Evolutionary conservation across 2,113 vertebrate genomes (phyloP).

Genomic region (Chlamydotis undulata): DNA sequence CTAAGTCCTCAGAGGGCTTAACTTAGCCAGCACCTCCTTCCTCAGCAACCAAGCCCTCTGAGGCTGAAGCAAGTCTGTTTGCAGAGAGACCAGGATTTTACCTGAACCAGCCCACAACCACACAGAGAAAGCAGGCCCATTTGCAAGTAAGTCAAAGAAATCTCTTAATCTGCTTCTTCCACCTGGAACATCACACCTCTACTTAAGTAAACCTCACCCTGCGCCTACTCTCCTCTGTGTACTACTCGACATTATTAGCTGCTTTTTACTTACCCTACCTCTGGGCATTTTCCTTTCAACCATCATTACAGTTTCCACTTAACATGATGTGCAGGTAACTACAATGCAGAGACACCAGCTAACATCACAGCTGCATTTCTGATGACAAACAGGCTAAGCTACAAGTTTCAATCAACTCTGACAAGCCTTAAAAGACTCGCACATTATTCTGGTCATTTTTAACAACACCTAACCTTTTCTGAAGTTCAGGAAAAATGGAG

Average conservation of each 20-base stretch:
- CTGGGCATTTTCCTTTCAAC: neutral
- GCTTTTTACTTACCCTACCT: neutral
- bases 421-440: neutral
- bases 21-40: neutral
- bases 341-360: neutral
- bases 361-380: neutral
- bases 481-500: neutral
- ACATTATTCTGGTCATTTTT: accelerated
- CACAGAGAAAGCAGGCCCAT: neutral
- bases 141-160: neutral
- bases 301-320: neutral
- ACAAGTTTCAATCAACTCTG: neutral
- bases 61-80: neutral
- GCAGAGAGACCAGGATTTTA: neutral
- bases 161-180: accelerated
- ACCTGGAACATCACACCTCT: neutral
- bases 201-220: accelerated
- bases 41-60: neutral
- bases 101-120: neutral
- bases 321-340: neutral
- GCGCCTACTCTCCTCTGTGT: neutral
- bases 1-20: neutral
- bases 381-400: neutral
- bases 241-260: neutral
- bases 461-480: neutral